Percentiles rank a stretch among this genome's conserved stretches.
These are phyloP conservation scores for Brachionus manjavacas DNA, from an alignment of 1,140 invertebrate species.

Conservation along the genomic window DNA sequence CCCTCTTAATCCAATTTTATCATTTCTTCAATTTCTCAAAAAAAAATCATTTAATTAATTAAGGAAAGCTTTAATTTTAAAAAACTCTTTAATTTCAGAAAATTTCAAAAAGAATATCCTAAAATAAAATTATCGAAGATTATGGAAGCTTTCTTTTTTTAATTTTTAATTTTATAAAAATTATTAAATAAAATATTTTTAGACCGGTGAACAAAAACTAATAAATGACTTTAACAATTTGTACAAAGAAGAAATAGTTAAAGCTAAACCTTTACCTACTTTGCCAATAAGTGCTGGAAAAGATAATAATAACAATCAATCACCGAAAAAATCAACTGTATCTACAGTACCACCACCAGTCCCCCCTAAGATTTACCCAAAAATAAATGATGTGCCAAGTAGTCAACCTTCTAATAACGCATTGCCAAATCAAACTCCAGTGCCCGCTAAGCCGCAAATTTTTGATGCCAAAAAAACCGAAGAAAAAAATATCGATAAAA, in stretches of 20 bases:
- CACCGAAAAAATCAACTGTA: background rate
- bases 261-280: background rate
- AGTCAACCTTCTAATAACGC: background rate
- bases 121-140: too few species aligned
- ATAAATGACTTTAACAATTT: background rate
- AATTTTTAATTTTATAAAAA: background rate
- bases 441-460: background rate
- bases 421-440: background rate
- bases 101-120: too few species aligned
- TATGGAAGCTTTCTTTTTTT: too few species aligned
- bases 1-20: too few species aligned
- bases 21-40: too few species aligned
- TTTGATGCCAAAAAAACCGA: background rate
- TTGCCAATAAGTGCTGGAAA: background rate
- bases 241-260: background rate
- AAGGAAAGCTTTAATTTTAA: too few species aligned
- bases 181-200: background rate
- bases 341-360: background rate
- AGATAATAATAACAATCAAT: slow-evolving; percentile 7
- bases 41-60: too few species aligned
- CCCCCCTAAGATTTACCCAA: background rate
- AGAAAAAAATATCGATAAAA: slow-evolving; percentile 7
- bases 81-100: too few species aligned
- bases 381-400: background rate
- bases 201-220: background rate